phyloP scores from a whole-genome alignment of 2,797 vertebrate species.

The Myripristis murdjan region DNA sequence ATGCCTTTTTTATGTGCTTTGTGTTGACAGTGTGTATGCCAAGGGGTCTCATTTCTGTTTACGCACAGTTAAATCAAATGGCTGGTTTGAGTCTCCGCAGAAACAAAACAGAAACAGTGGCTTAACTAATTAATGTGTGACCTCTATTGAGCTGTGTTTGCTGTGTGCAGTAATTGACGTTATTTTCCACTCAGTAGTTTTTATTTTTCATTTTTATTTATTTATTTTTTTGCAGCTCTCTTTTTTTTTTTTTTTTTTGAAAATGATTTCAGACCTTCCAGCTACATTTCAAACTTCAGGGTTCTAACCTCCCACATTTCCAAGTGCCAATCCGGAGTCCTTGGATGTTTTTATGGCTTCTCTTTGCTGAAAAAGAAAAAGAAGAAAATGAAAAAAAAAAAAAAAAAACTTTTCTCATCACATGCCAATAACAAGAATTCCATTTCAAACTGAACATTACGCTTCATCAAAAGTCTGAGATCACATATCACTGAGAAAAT shows the following conservation, averaged over 20 bases:
- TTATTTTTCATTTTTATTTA: too few relatives aligned
- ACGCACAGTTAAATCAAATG: background rate
- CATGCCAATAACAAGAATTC: background rate
- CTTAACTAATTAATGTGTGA: background rate
- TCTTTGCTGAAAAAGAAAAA: background rate
- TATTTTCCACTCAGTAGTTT: conserved; percentile 2
- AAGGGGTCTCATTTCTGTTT: conserved; percentile 1
- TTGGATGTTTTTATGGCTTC: conserved; percentile 32
- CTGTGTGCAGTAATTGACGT: background rate
- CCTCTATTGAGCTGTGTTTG: background rate
- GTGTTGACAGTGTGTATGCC: background rate
- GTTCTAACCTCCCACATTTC: conserved; percentile 1
- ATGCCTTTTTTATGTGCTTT: background rate
- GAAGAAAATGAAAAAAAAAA: background rate
- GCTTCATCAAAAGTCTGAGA: background rate
- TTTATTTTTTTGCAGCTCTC: conserved; percentile 5
- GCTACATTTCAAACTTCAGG: background rate
- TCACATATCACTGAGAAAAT: background rate
- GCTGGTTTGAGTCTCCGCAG: background rate
- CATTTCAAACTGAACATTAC: background rate
- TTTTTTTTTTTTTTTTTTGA: too few relatives aligned
- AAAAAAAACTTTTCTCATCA: background rate
- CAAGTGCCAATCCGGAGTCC: conserved; percentile 19
- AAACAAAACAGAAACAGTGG: background rate
- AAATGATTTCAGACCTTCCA: conserved; percentile 24